Base-by-base conservation (phyloP, 2,888 invertebrate species). In the Nowickia ferox region DNA sequence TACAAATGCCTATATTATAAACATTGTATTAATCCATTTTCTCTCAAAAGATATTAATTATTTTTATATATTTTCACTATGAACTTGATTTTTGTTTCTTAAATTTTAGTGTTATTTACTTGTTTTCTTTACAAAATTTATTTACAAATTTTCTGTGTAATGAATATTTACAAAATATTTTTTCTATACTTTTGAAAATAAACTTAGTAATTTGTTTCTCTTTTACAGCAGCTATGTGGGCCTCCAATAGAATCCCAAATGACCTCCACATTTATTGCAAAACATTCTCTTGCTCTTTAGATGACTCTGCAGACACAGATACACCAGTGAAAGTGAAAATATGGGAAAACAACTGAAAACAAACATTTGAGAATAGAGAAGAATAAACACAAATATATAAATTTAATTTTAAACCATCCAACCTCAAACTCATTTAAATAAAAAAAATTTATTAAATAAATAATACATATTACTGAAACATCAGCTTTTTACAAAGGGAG, bases 241-340 rank as follows among this genome's bases (percentile, higher is more conserved):
- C 46, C 92, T 90, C 88, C 89, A 89, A 87, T 90, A 91, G 88
- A 90, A 92, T 69, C 92, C 91, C 89, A 92, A 87, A 75, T 92
- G 91, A 5, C 92, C 92, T 44, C 92, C 92, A 84, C 92, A 92
- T 78, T 90, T 90, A 86, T 90, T 90, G 89, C 92, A 92, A 84
- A 92, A 92, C 86, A 91, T 82, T 17, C 92, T 89, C 72, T 90
- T 91, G 80, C 89, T 90, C 87, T 90, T 91, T 17, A 91, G 87
- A 6, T 90, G 91, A 69, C 90, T 90, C 88, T 92, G 91, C 30
- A 91, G 89, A 55, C 91, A 92, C 46, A 89, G 84, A 84, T 91
- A 92, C 11, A 92, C 89, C 61, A 90, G 91, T 55, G 90, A 90
- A 82, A 92, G 87, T 1, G 91, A 90, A 81, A 92, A 92, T 75